Conservation (phyloP, 2,797 vertebrate species). For the Denticeps clupeoides region DNA sequence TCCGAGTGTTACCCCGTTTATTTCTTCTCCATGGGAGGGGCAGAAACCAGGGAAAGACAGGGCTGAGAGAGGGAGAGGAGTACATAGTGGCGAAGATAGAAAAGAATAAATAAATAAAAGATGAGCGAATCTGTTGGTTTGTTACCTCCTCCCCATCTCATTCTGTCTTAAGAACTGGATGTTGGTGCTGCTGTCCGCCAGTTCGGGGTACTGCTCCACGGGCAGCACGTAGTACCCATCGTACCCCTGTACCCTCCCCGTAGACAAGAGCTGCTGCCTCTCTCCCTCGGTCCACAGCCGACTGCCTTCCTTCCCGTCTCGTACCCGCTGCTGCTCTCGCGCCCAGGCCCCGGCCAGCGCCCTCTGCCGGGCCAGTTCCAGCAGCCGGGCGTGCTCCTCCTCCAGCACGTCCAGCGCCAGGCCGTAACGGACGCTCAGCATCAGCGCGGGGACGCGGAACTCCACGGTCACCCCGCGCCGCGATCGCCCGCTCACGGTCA, state of each 20-base stretch:
- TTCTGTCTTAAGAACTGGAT: slow-evolving; percentile 99
- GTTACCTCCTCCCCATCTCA: slow-evolving; percentile 99
- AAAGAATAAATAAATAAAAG: slow-evolving; percentile 19
- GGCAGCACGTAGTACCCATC: slow-evolving; percentile 97
- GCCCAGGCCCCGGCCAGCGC: slow-evolving; percentile 85
- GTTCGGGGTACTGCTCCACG: slow-evolving; percentile 96
- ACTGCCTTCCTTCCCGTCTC: slow-evolving; percentile 88
- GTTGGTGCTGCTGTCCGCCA: slow-evolving; percentile 99
- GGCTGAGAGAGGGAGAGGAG: slow-evolving; percentile 4
- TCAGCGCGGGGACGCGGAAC: slow-evolving; percentile 74
- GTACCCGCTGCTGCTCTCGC: slow-evolving; percentile 85
- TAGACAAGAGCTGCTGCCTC: slow-evolving; percentile 86
- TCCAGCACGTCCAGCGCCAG: slow-evolving; percentile 79
- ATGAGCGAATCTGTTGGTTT: slow-evolving; percentile 67
- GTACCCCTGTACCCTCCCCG: slow-evolving; percentile 90
- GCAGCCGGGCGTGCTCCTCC: slow-evolving; percentile 84
- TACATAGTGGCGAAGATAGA: slow-evolving; percentile 40
- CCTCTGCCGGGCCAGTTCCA: slow-evolving; percentile 88
- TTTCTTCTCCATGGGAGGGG: slow-evolving; percentile 90
- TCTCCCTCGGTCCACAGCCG: slow-evolving; percentile 97
- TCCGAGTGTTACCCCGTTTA: slow-evolving; percentile 79
- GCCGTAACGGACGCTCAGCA: slow-evolving; percentile 86
- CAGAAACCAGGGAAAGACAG: slow-evolving; percentile 56
- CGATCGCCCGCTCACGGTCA: slow-evolving; percentile 87
- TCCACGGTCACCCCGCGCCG: slow-evolving; percentile 91